phyloP scores from a whole-genome alignment of 1,140 invertebrate genomes.

The Lethrus apterus region DNA sequence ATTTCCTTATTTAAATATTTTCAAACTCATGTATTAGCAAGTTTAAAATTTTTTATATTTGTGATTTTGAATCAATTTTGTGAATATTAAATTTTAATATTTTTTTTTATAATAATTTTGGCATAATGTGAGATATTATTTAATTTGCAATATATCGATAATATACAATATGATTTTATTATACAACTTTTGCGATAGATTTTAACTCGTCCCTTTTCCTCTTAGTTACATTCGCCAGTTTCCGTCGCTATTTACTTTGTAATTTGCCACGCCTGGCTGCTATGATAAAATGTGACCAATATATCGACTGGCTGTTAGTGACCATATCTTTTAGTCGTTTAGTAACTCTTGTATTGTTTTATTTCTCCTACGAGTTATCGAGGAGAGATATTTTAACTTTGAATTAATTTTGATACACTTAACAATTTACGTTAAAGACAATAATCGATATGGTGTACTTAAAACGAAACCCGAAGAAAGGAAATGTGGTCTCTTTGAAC shows the following conservation, averaged over 20 bases:
- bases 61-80: too few species aligned
- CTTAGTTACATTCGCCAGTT: constrained; percentile 33
- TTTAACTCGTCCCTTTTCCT: constrained; percentile 34
- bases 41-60: too few species aligned
- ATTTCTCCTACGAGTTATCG: too few species aligned
- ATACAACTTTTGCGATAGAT: constrained; percentile 42
- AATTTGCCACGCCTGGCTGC: constrained; percentile 34
- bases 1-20: too few species aligned
- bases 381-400: constrained; percentile 9
- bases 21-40: too few species aligned
- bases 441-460: constrained; percentile 16
- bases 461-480: constrained; percentile 19
- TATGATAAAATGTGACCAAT: constrained; percentile 35
- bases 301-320: constrained; percentile 33
- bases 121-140: too few species aligned
- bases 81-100: too few species aligned
- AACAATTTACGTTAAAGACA: constrained; percentile 9
- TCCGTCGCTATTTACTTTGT: constrained; percentile 40
- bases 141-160: too few species aligned
- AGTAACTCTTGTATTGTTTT: constrained; percentile 29
- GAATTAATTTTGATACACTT: constrained; percentile 12
- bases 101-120: too few species aligned
- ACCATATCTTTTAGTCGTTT: constrained; percentile 35
- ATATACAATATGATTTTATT: too few species aligned
- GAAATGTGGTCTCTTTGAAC: constrained; percentile 21